Evolutionary conservation across 2,113 vertebrate species (phyloP), one percentile per base, ranked within the genome.

Genomic region (Alethe castanea): DNA sequence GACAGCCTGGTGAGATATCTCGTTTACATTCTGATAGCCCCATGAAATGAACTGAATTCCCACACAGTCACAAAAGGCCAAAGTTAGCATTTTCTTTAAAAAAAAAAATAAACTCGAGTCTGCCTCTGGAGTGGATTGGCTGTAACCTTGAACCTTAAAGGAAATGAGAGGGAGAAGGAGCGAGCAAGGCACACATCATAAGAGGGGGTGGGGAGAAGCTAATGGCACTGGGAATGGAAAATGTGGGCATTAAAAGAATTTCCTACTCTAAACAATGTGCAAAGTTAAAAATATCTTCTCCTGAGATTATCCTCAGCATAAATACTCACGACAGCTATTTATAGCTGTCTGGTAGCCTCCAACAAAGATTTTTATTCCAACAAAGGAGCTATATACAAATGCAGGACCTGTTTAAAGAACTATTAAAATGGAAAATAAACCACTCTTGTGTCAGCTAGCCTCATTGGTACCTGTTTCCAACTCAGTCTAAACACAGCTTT

Each of bases 231-330:
- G 86, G 90, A 88, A 70, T 97, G 97, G 97, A 98, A 98, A 98
- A 97, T 97, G 90, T 93, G 96, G 94, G 97, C 90, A 92, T 96
- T 90, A 90, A 86, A 98, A 98, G 97, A 97, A 97, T 98, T 98
- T 98, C 97, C 96, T 97, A 96, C 92, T 97, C 96, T 93, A 98
- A 98, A 98, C 97, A 98, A 97, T 52, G 54, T 92, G 95, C 69
- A 80, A 36, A 90, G 96, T 97, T 98, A 98, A 98, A 98, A 98
- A 98, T 98, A 97, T 56, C 77, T 96, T 96, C 97, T 95, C 92
- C 48, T 92, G 96, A 98, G 97, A 97, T 94, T 94, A 95, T 96
- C 70, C 87, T 94, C 92, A 84, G 96, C 79, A 96, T 94, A 97
- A 97, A 97, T 97, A 90, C 96, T 89, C 81, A 86, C 2, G 3